phyloP scores from a whole-genome alignment of 2,113 vertebrate species.

The Corythoichthys haematopterus region DNA sequence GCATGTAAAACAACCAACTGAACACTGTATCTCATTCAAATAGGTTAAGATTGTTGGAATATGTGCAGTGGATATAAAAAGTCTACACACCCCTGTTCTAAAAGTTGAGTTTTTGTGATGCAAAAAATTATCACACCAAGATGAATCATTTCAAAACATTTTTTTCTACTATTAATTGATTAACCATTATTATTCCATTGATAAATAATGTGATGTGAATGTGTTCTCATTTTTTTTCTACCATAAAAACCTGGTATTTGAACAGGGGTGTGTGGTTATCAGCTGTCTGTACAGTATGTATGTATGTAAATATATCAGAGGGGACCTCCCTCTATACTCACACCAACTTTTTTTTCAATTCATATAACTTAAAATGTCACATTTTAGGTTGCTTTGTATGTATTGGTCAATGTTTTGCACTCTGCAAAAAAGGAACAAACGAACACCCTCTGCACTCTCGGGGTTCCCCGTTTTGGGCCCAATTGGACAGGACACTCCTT shows the following conservation, averaged over 20 bases:
- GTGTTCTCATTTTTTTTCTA: background rate
- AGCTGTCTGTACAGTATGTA: slow-evolving; percentile 25
- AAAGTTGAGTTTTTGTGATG: background rate
- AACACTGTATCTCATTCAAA: slow-evolving; percentile 58
- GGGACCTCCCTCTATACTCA: slow-evolving; percentile 22
- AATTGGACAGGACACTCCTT: slow-evolving; percentile 31
- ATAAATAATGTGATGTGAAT: no score
- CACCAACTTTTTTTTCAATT: slow-evolving; percentile 42
- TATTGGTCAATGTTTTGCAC: slow-evolving; percentile 68
- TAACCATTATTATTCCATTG: no score
- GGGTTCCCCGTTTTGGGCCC: slow-evolving; percentile 41
- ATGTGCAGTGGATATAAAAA: background rate
- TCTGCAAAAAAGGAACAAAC: slow-evolving; percentile 52
- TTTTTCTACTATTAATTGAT: background rate
- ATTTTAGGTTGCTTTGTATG: slow-evolving; percentile 71
- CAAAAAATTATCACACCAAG: background rate
- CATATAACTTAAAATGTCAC: slow-evolving; percentile 60
- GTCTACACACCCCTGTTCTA: background rate
- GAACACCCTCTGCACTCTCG: slow-evolving; percentile 35
- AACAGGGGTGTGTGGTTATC: background rate
- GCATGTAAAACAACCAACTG: slow-evolving; percentile 66
- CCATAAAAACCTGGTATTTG: background rate
- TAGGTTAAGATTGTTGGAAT: slow-evolving; percentile 62
- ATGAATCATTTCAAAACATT: background rate
- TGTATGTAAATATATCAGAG: slow-evolving; percentile 66